Base-by-base conservation (phyloP, 2,113 vertebrate species). In the Semnornis frantzii region DNA sequence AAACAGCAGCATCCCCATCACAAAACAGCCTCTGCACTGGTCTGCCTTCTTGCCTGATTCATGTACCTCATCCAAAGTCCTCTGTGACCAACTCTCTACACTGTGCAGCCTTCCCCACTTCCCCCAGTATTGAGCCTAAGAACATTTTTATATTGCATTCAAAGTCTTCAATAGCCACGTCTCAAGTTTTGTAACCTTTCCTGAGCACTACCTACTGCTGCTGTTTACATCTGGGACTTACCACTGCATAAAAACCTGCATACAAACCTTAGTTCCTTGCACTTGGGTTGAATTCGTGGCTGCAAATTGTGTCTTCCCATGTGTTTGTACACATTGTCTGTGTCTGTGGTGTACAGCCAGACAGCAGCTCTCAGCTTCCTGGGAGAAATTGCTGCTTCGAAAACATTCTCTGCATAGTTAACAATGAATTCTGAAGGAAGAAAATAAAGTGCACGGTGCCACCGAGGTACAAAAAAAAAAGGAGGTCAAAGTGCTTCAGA, bases 221-320 rank as follows among this genome's bases (percentile, higher is more conserved):
- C 10, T 93, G 90, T 95, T 95, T 96, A 89, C 94, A 80, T 50
- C 60, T 8, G 96, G 74, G 93, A 92, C 60, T 70, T 91, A 5
- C 59, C 34, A 34, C 16, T 10, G 39, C 93, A 19, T 82, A 82
- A 33, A 1, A 1, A 64, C 92, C 85, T 91, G 76, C 89, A 69
- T 44, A 79, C 85, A 95, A 65, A 72, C 28, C 2, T 73, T 63
- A 9, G 34, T 92, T 85, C 68, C 72, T 85, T 2, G 1, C 79
- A 23, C 71, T 54, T 13, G 46, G 30, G 55, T 55, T 73, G 82
- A 87, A 87, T 93, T 73, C 21, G 50, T 66, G 75, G 66, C 92
- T 94, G 5, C 2, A 77, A 91, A 82, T 82, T 17, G 39, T 65
- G 31, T 50, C 82, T 87, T 63, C 62, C 64, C 2, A 0, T 7